Percentiles rank a stretch among this genome's conserved stretches.
Evolutionary conservation across 1,140 invertebrate genomes (phyloP).

Genomic region (Drosophila parabipectinata): DNA sequence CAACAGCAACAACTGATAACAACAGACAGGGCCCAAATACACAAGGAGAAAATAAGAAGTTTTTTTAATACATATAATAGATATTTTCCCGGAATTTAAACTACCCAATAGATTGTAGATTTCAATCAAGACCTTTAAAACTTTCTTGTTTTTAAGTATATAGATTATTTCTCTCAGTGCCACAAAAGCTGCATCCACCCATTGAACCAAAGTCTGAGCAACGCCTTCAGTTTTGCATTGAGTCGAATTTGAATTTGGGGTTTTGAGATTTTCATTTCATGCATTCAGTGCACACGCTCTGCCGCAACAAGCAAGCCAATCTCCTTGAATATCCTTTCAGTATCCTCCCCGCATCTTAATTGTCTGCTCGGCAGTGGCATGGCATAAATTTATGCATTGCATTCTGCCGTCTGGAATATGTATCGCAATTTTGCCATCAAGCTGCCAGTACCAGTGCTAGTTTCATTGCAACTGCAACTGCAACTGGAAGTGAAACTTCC

Average conservation of each 20-base stretch:
- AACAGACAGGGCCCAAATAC: slow-evolving; percentile 10
- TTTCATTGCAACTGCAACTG: background rate
- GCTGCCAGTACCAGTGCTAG: slow-evolving; percentile 5
- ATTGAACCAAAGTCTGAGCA: slow-evolving; percentile 36
- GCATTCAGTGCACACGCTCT: slow-evolving; percentile 73
- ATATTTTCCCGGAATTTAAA: too few relatives aligned
- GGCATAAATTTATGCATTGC: slow-evolving; percentile 80
- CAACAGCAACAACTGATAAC: slow-evolving; percentile 37
- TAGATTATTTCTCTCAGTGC: slow-evolving; percentile 11
- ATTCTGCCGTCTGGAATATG: slow-evolving; percentile 54
- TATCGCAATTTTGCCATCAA: slow-evolving; percentile 36
- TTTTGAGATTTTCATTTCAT: slow-evolving; percentile 72
- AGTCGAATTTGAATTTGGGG: slow-evolving; percentile 41
- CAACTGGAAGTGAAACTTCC: slow-evolving; percentile 18
- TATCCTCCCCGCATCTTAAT: slow-evolving; percentile 48
- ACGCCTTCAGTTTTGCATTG: slow-evolving; percentile 52
- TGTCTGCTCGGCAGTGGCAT: slow-evolving; percentile 61
- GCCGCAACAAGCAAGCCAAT: slow-evolving; percentile 70
- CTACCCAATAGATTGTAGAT: too few relatives aligned
- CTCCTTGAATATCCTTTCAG: slow-evolving; percentile 38
- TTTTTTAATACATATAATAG: too few relatives aligned
- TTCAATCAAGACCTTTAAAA: too few relatives aligned
- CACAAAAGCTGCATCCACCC: background rate
- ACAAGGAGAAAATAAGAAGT: background rate
- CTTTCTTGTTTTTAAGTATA: too few relatives aligned